Evolutionary conservation across 2,797 vertebrate species (phyloP).

Genomic region (Xyrichtys novacula): DNA sequence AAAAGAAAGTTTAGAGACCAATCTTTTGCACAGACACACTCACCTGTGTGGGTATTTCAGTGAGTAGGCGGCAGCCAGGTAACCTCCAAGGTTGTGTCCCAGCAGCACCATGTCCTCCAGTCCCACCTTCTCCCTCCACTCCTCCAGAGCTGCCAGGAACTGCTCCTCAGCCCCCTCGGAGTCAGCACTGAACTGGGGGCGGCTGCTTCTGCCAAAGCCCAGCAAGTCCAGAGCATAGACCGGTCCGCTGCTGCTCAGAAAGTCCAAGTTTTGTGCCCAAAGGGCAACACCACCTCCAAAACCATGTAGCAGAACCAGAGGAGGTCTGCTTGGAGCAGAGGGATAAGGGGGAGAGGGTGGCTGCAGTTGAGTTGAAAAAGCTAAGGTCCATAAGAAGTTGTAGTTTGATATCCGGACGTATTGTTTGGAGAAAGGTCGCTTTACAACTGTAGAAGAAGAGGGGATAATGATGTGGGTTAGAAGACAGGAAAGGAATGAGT

Average conservation of each 20-base stretch:
- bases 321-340: slow-evolving; percentile 70
- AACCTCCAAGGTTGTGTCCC: slow-evolving; percentile 95
- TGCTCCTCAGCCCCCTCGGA: slow-evolving; percentile 88
- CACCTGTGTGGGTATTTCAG: slow-evolving; percentile 93
- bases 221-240: slow-evolving; percentile 93
- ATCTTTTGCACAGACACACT: background rate
- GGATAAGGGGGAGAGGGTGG: background rate
- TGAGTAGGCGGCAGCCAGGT: slow-evolving; percentile 91
- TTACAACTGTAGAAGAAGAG: slow-evolving; percentile 82
- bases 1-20: too few relatives aligned
- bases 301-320: slow-evolving; percentile 93
- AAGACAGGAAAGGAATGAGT: background rate
- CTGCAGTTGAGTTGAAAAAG: slow-evolving; percentile 72
- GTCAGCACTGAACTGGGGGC: slow-evolving; percentile 85
- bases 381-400: slow-evolving; percentile 94
- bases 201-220: slow-evolving; percentile 95
- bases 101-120: slow-evolving; percentile 92
- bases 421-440: slow-evolving; percentile 86
- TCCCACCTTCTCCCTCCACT: slow-evolving; percentile 90
- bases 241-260: slow-evolving; percentile 85
- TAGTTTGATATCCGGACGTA: slow-evolving; percentile 87
- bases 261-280: slow-evolving; percentile 94
- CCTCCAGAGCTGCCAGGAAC: slow-evolving; percentile 92
- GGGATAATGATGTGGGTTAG: too few relatives aligned
- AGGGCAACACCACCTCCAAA: slow-evolving; percentile 94